Conservation (phyloP, 30 jellyfish, hydroid and myxozoan species). For the Rhopilema esculentum region DNA sequence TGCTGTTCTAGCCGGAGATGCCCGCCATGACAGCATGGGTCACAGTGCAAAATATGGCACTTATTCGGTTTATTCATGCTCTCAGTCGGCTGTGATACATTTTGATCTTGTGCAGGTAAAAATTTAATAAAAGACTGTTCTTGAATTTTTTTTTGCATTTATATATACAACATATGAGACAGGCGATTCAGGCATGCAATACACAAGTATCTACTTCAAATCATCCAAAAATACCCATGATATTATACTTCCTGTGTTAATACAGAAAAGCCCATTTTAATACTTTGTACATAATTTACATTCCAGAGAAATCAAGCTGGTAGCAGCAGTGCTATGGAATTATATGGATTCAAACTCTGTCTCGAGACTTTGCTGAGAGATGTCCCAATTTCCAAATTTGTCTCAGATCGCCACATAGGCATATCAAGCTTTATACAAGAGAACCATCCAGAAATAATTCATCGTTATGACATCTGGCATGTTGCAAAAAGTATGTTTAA, state of each 20-base stretch:
- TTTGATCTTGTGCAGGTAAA: conserved; percentile 55
- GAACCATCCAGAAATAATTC: not conserved
- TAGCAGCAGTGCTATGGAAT: not conserved
- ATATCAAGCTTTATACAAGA: not conserved
- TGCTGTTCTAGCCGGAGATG: conserved; percentile 52
- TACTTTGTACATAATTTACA: not conserved
- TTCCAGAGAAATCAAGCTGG: not conserved
- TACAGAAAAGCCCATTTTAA: not conserved
- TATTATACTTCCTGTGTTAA: not conserved
- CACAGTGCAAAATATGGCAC: conserved; percentile 69
- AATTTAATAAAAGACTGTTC: not conserved
- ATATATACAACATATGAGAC: conserved; percentile 5
- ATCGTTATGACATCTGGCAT: not conserved
- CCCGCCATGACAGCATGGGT: conserved; percentile 75
- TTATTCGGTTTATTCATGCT: conserved; percentile 40
- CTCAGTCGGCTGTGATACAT: too few species aligned
- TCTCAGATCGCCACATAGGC: not conserved
- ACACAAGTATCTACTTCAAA: too few species aligned
- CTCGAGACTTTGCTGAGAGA: not conserved
- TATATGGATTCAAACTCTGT: not conserved
- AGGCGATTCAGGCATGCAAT: conserved; percentile 2
- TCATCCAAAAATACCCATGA: too few species aligned
- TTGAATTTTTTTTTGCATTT: not conserved
- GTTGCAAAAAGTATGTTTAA: not conserved
- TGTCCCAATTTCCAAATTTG: not conserved